These are phyloP conservation scores for Diacarnus erythraeanus DNA, from an alignment of 37 sponge, comb jelly and placozoan species.

Conservation along the genomic window DNA sequence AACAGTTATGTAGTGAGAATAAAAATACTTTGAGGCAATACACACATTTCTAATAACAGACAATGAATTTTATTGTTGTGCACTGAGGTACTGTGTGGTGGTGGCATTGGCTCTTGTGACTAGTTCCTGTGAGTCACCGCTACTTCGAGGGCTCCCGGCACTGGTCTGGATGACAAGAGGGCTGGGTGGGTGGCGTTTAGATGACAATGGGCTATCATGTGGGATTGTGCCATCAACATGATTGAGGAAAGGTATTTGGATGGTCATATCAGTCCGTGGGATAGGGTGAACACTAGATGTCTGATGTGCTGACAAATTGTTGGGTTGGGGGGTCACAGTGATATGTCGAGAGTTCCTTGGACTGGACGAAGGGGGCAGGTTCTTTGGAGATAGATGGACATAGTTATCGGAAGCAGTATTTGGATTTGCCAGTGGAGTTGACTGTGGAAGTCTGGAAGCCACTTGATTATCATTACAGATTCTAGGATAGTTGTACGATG, in stretches of 20 bases:
- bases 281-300: neutral
- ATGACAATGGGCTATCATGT: neutral
- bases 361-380: neutral
- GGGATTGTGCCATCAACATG: neutral
- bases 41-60: neutral
- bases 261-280: neutral
- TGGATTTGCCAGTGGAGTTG: neutral
- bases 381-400: neutral
- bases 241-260: neutral
- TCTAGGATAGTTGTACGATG: neutral
- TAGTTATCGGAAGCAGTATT: neutral
- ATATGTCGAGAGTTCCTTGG: neutral
- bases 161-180: constrained; percentile 4
- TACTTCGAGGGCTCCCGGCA: neutral
- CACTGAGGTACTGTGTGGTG: neutral
- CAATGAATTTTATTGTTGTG: neutral
- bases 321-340: neutral
- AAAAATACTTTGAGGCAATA: neutral
- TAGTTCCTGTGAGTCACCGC: neutral
- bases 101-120: neutral
- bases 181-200: neutral
- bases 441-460: neutral
- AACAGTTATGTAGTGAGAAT: no score
- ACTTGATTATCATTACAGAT: neutral
- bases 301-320: neutral